These are phyloP conservation scores for Orbicella faveolata DNA, from an alignment of 64 coral and sea anemone species.

Conservation along the genomic window DNA sequence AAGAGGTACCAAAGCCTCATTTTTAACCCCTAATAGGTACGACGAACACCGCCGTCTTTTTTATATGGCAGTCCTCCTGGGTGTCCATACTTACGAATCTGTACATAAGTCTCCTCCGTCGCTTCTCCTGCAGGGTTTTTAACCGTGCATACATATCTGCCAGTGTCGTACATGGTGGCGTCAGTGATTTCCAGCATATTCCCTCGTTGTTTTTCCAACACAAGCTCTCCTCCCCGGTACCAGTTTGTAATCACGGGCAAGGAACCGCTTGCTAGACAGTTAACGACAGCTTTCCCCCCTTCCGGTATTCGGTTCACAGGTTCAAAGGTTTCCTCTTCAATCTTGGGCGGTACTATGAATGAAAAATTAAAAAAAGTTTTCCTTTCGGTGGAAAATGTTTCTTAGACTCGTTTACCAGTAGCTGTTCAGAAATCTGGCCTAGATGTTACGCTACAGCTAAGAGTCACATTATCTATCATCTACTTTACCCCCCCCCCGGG, in stretches of 20 bases:
- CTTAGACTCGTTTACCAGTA: no score
- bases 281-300: neutral
- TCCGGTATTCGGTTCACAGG: slow-evolving; percentile 30
- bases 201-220: neutral
- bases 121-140: slow-evolving; percentile 73
- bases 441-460: no score
- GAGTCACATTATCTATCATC: no score
- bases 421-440: no score
- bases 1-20: neutral
- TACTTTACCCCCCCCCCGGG: no score
- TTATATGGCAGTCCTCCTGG: no score
- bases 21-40: no score
- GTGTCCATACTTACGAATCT: slow-evolving; percentile 55
- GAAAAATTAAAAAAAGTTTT: neutral
- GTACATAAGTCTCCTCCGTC: slow-evolving; percentile 32
- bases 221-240: slow-evolving; percentile 23
- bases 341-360: slow-evolving; percentile 26
- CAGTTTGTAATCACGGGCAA: slow-evolving; percentile 42
- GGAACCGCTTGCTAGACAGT: slow-evolving; percentile 29
- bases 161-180: slow-evolving; percentile 70
- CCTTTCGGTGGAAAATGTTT: neutral
- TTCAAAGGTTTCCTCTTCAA: neutral
- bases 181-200: slow-evolving; percentile 38
- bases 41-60: no score
- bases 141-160: slow-evolving; percentile 62